phyloP scores from a whole-genome alignment of 2,797 vertebrate species.

The Enteromius paludinosus region DNA sequence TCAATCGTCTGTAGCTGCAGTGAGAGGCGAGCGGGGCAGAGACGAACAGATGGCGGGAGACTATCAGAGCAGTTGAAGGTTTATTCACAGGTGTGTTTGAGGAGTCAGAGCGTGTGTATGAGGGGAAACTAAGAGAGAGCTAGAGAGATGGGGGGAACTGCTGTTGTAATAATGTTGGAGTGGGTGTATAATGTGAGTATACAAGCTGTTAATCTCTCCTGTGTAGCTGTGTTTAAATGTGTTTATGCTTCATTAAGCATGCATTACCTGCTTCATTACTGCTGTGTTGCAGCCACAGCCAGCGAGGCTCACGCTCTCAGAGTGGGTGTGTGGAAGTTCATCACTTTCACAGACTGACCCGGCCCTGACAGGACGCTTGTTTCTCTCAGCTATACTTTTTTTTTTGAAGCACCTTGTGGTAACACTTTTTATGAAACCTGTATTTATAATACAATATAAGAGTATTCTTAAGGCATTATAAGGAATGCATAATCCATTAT shows the following conservation, averaged over 20 bases:
- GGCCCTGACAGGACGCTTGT: background rate
- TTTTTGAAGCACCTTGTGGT: background rate
- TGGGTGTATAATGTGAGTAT: constrained; percentile 44
- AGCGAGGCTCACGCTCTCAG: constrained; percentile 68
- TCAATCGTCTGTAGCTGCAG: constrained; percentile 21
- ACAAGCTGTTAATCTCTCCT: constrained; percentile 46
- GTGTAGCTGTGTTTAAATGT: constrained; percentile 69
- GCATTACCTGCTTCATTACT: constrained; percentile 84
- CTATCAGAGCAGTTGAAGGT: constrained; percentile 47
- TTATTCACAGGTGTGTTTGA: constrained; percentile 50
- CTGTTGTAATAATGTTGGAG: constrained; percentile 46
- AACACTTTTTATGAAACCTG: no score
- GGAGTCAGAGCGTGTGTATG: constrained; percentile 27
- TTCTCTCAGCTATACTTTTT: background rate
- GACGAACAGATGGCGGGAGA: constrained; percentile 52
- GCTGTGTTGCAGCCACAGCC: constrained; percentile 70
- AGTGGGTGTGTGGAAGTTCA: constrained; percentile 45
- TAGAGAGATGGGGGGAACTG: constrained; percentile 24
- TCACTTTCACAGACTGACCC: constrained; percentile 1
- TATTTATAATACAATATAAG: no score
- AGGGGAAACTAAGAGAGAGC: constrained; percentile 12
- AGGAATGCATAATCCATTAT: no score
- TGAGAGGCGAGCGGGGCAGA: constrained; percentile 14
- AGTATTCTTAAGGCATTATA: no score
- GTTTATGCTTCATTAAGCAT: constrained; percentile 84